Conservation (phyloP, 2,888 invertebrate genomes). For the Hyppa rectilinea region DNA sequence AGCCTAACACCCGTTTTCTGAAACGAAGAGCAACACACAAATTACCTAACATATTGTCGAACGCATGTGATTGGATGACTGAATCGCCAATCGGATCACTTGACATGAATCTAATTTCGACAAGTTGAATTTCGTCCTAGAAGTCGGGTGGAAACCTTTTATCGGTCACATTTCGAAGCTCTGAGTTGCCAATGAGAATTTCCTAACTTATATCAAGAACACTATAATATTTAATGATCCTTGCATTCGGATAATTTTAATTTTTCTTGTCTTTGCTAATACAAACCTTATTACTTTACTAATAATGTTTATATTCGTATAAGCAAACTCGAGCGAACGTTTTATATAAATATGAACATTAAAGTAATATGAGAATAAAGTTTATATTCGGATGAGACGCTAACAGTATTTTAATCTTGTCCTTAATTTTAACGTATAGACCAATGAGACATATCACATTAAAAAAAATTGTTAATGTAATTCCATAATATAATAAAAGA, state of each 20-base stretch:
- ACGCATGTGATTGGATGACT: not conserved
- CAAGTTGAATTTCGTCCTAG: not conserved
- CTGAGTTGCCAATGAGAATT: not conserved
- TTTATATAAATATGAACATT: not conserved
- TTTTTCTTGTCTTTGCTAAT: not conserved
- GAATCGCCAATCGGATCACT: not conserved
- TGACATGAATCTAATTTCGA: not conserved
- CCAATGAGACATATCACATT: constrained; percentile 49
- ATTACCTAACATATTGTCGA: not conserved
- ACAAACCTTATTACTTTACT: not conserved
- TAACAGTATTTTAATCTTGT: not conserved
- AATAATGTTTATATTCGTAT: not conserved
- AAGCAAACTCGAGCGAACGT: not conserved
- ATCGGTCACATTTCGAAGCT: not conserved
- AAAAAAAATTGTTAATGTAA: constrained; percentile 5
- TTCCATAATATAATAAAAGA: not conserved
- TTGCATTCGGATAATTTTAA: not conserved
- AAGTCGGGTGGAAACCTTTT: not conserved
- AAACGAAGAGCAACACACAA: not conserved
- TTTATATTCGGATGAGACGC: not conserved
- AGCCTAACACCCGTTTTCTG: not conserved
- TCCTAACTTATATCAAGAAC: too few relatives aligned
- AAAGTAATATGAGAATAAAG: not conserved
- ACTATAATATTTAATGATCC: not conserved
- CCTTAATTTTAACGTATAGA: constrained; percentile 12